Conservation (phyloP, 2,797 vertebrate species). For the Onychomys arenicola region DNA sequence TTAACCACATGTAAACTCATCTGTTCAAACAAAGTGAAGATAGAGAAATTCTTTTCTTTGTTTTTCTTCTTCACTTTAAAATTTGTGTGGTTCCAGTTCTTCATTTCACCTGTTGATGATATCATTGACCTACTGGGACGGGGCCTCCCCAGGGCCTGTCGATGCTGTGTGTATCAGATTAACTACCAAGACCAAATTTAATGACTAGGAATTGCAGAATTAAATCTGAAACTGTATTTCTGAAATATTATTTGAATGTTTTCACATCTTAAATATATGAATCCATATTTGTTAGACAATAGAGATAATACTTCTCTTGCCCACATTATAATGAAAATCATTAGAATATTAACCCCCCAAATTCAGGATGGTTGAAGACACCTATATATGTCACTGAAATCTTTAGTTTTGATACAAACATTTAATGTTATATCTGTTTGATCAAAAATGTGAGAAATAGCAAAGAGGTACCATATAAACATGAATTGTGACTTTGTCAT, state of each 20-base stretch:
- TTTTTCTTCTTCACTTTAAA: background rate
- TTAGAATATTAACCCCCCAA: conserved; percentile 64
- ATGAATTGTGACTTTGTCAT: background rate
- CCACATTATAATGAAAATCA: conserved; percentile 69
- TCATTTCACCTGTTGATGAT: background rate
- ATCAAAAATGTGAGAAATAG: too few species aligned
- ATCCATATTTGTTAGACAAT: conserved; percentile 60
- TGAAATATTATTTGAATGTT: conserved; percentile 25
- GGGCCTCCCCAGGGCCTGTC: background rate
- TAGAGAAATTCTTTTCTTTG: background rate
- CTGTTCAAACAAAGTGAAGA: background rate
- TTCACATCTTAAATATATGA: conserved; percentile 55
- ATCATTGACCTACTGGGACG: background rate
- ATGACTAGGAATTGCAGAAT: background rate
- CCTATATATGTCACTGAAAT: conserved; percentile 42
- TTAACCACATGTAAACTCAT: background rate
- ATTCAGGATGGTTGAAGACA: conserved; percentile 66
- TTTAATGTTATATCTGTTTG: conserved; percentile 58
- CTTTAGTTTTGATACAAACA: conserved; percentile 59
- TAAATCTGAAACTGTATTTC: conserved; percentile 49
- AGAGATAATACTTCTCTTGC: conserved; percentile 20
- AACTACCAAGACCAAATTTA: background rate
- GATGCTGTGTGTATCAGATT: background rate
- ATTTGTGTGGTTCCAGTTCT: background rate
- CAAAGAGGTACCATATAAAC: conserved; percentile 57